These are phyloP conservation scores for Herminia tarsipennalis DNA, from an alignment of 2,888 invertebrate species.

Conservation along the genomic window DNA sequence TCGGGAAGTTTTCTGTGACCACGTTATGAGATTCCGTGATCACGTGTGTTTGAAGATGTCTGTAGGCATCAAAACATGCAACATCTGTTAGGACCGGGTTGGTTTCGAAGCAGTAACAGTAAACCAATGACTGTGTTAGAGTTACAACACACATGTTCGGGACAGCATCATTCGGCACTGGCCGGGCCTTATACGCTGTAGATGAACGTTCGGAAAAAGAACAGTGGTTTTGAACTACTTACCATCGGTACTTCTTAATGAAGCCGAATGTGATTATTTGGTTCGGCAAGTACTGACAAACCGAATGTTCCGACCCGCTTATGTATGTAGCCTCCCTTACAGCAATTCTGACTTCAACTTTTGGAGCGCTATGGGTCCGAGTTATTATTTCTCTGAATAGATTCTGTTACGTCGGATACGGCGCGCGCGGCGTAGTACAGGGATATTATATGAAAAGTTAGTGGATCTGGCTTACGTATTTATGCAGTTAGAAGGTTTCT, in stretches of 20 bases:
- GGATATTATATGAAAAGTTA: conserved; percentile 26
- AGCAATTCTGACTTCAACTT: conserved; percentile 41
- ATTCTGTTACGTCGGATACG: conserved; percentile 30
- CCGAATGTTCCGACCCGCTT: too few relatives aligned
- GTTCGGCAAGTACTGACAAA: too few relatives aligned
- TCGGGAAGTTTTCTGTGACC: conserved; percentile 31
- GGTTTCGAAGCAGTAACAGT: conserved; percentile 21
- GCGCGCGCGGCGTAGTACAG: conserved; percentile 18
- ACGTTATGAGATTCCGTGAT: conserved; percentile 33
- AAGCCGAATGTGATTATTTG: too few relatives aligned
- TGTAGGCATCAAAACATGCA: conserved; percentile 27
- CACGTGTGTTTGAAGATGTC: conserved; percentile 33
- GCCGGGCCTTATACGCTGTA: too few relatives aligned
- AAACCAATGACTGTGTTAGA: conserved; percentile 39
- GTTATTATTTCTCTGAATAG: conserved; percentile 36
- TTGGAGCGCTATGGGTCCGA: conserved; percentile 35
- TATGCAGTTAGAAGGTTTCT: too few relatives aligned
- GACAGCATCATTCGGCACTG: too few relatives aligned
- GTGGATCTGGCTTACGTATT: conserved; percentile 15
- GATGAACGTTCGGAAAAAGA: too few relatives aligned
- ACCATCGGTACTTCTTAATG: too few relatives aligned
- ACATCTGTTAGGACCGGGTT: conserved; percentile 41
- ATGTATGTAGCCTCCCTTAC: too few relatives aligned
- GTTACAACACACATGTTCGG: too few relatives aligned
- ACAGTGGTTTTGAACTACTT: too few relatives aligned